phyloP scores from a whole-genome alignment of 2,113 vertebrate genomes.

The Dendrocopos noguchii region DNA sequence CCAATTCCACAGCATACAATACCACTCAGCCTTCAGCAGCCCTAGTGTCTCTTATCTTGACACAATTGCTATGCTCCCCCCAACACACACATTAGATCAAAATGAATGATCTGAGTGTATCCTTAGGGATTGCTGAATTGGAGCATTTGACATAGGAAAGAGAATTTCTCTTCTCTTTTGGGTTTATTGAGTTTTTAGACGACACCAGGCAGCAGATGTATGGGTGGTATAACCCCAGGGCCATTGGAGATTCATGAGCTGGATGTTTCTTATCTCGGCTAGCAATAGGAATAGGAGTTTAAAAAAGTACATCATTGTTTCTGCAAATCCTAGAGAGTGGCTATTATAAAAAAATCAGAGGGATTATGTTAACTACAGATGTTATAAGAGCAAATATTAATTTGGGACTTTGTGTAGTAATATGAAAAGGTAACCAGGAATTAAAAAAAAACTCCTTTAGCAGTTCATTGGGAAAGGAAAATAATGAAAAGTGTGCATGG shows the following conservation, averaged over 20 bases:
- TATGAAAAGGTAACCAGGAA: background rate
- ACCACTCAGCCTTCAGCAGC: background rate
- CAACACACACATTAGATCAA: background rate
- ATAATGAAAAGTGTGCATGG: background rate
- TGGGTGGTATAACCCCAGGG: background rate
- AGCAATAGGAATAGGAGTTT: background rate
- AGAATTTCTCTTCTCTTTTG: background rate
- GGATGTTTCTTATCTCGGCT: background rate
- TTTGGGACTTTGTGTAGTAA: background rate
- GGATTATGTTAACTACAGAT: background rate
- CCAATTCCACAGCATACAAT: background rate
- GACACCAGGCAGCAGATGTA: background rate
- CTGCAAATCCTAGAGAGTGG: background rate
- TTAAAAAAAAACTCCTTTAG: background rate
- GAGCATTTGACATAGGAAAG: background rate
- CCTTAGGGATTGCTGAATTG: background rate
- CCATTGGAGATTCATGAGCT: background rate
- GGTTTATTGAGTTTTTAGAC: background rate
- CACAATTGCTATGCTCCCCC: background rate
- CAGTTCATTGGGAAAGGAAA: background rate
- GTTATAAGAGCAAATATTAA: background rate
- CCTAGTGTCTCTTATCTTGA: background rate
- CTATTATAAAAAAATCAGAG: background rate
- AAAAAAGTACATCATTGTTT: background rate
- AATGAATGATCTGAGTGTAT: background rate